A percentile compares a stretch with the other conserved stretches of the same genome.
Evolutionary conservation across 35 echinoderm and acorn worm species (phyloP).

Genomic region (Anneissia japonica): DNA sequence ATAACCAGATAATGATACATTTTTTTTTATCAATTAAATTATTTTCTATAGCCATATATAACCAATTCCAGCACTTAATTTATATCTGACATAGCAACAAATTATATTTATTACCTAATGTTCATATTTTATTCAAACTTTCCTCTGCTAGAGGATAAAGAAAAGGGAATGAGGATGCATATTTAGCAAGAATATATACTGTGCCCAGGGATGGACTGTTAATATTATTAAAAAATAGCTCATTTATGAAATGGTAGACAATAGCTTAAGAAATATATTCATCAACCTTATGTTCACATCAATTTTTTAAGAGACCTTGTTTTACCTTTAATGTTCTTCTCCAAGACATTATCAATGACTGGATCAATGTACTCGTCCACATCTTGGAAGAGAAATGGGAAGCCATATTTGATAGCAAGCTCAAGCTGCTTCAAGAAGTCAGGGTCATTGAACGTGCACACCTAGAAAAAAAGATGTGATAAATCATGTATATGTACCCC

Average conservation of each 20-base stretch:
- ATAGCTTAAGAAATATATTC: no score
- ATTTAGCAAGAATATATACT: no score
- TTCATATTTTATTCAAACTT: no score
- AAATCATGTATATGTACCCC: no score
- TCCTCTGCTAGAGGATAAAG: no score
- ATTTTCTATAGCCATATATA: not conserved
- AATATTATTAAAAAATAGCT: no score
- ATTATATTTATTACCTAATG: no score
- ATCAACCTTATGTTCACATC: no score
- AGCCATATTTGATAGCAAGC: constrained; percentile 99
- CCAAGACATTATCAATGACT: constrained; percentile 97
- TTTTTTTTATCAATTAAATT: not conserved
- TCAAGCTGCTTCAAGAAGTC: constrained; percentile 99
- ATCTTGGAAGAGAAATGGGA: constrained; percentile 98
- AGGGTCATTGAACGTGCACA: constrained; percentile 96
- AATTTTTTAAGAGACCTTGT: no score
- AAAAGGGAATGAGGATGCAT: no score
- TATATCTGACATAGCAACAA: not conserved
- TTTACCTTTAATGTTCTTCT: constrained; percentile 99
- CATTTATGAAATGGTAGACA: no score
- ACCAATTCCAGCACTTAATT: not conserved
- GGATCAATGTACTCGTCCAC: constrained; percentile 99
- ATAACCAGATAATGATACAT: not conserved
- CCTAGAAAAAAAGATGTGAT: constrained; percentile 33
- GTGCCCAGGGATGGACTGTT: no score